Evolutionary conservation across 2,797 vertebrate species (phyloP).

Genomic region (Spinus pinus): DNA sequence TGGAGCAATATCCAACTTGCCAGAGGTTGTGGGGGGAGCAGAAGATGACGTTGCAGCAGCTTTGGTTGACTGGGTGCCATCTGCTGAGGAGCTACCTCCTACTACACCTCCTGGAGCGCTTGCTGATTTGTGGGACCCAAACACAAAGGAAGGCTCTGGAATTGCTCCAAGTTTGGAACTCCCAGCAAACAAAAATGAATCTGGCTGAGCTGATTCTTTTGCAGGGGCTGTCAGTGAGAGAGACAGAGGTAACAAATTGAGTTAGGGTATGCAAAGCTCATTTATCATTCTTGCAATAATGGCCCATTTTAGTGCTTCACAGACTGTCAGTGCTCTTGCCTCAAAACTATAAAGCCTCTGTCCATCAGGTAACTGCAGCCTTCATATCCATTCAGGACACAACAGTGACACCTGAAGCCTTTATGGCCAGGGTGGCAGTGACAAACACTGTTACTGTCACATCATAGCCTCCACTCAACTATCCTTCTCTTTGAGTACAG

Average conservation of each 20-base stretch:
- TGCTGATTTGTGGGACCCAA: conserved; percentile 65
- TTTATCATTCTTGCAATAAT: background rate
- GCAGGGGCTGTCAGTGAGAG: conserved; percentile 45
- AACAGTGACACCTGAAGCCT: background rate
- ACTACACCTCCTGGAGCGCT: background rate
- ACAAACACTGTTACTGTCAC: background rate
- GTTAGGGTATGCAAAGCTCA: background rate
- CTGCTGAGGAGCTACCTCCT: conserved; percentile 53
- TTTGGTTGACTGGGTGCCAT: conserved; percentile 49
- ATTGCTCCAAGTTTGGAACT: conserved; percentile 75
- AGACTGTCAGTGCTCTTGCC: background rate
- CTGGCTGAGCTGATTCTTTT: conserved; percentile 74
- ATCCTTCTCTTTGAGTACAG: background rate
- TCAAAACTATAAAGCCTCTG: background rate
- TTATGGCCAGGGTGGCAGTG: background rate
- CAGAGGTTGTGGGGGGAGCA: conserved; percentile 29
- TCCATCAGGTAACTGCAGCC: background rate
- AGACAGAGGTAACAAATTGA: background rate
- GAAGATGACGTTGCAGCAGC: conserved; percentile 40
- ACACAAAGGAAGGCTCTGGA: conserved; percentile 75
- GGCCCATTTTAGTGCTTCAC: background rate
- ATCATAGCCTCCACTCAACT: background rate
- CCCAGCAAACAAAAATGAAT: conserved; percentile 73
- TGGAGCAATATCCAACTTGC: conserved; percentile 70
- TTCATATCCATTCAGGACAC: background rate